These are phyloP conservation scores for Oceanites oceanicus DNA, from an alignment of 2,113 vertebrate genomes.

Conservation along the genomic window DNA sequence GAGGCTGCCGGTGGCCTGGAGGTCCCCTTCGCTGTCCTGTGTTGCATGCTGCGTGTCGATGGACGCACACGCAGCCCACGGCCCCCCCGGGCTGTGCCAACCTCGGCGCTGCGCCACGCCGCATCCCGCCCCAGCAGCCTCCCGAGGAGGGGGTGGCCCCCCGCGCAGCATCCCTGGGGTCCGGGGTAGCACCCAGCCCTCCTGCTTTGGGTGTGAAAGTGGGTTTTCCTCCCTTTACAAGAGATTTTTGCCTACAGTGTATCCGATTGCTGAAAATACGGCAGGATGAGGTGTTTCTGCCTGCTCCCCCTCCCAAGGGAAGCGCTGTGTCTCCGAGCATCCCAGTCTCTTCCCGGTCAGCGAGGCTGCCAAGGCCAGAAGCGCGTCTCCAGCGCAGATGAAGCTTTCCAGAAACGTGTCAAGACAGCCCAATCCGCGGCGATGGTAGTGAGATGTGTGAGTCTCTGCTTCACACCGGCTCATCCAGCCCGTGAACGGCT, in stretches of 20 bases:
- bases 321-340: neutral
- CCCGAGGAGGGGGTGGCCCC: neutral
- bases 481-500: neutral
- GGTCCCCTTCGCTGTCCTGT: neutral
- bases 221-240: neutral
- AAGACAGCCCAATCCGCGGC: accelerated
- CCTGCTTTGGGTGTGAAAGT: neutral
- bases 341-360: accelerated
- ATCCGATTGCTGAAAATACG: accelerated
- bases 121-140: neutral
- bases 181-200: neutral
- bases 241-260: neutral
- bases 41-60: neutral
- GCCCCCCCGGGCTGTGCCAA: too few species aligned
- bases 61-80: accelerated
- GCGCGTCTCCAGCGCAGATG: neutral
- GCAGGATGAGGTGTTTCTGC: neutral
- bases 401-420: neutral
- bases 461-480: accelerated
- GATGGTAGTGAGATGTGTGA: accelerated
- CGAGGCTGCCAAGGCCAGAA: accelerated
- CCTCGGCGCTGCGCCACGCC: accelerated
- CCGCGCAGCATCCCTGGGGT: neutral
- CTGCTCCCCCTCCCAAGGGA: accelerated
- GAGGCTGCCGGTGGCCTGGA: neutral